These are phyloP conservation scores for Aradophagus sp. DNA, from an alignment of 1,140 invertebrate species.

Conservation along the genomic window DNA sequence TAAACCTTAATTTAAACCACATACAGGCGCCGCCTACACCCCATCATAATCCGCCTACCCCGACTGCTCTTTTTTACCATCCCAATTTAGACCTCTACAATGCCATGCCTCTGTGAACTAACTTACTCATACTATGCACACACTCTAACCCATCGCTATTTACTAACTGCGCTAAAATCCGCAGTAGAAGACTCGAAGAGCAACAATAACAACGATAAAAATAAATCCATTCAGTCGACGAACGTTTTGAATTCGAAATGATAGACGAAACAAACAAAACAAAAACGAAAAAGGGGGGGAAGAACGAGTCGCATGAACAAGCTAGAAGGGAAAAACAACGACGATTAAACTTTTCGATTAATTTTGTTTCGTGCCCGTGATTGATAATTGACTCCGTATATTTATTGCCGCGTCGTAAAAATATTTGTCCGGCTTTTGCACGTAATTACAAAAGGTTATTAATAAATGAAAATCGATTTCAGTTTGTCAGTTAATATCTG, in stretches of 20 bases:
- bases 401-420: slow-evolving; percentile 21
- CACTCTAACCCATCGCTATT: slow-evolving; percentile 66
- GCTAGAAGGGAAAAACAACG: too few relatives aligned
- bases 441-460: slow-evolving; percentile 36
- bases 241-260: slow-evolving; percentile 22
- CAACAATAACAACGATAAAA: too few relatives aligned
- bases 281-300: slow-evolving; percentile 11
- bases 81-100: slow-evolving; percentile 77
- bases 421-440: slow-evolving; percentile 21
- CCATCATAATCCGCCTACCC: slow-evolving; percentile 74
- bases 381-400: slow-evolving; percentile 27
- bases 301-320: too few relatives aligned
- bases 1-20: slow-evolving; percentile 73
- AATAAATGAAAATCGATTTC: slow-evolving; percentile 47
- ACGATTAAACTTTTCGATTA: slow-evolving; percentile 28
- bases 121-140: slow-evolving; percentile 66
- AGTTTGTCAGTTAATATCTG: slow-evolving; percentile 51
- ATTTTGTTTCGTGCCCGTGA: slow-evolving; percentile 17
- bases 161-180: slow-evolving; percentile 62
- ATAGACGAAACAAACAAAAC: slow-evolving; percentile 9
- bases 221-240: too few relatives aligned
- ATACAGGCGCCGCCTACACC: slow-evolving; percentile 72
- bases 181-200: slow-evolving; percentile 47
- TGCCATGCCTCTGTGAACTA: slow-evolving; percentile 89
- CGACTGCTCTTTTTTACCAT: slow-evolving; percentile 77